Evolutionary conservation across 2,888 invertebrate species (phyloP).

Genomic region (Rhogogaster chlorosoma): DNA sequence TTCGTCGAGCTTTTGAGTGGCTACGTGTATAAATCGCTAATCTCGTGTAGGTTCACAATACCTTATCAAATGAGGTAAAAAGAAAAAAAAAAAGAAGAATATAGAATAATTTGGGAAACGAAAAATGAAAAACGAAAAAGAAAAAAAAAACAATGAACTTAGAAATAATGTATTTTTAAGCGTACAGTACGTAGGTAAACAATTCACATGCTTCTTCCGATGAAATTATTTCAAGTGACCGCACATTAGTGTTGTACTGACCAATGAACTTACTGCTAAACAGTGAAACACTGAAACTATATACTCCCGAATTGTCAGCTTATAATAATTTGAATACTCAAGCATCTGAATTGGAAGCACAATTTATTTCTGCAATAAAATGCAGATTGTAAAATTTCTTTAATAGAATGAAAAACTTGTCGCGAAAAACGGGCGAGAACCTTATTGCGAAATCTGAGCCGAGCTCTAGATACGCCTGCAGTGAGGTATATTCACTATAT

Average conservation of each 20-base stretch:
- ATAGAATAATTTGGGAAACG: neutral
- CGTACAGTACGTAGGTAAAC: neutral
- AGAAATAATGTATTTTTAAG: conserved; percentile 35
- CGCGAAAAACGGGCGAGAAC: neutral
- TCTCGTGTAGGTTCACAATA: conserved; percentile 23
- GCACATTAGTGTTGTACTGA: conserved; percentile 24
- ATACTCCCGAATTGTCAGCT: neutral
- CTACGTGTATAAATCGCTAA: conserved; percentile 19
- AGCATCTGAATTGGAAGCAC: conserved; percentile 10
- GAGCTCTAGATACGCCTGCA: conserved; percentile 5
- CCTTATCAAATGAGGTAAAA: conserved; percentile 32
- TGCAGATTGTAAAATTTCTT: conserved; percentile 1
- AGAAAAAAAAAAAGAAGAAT: neutral
- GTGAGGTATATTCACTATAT: neutral
- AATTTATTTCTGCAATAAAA: conserved; percentile 20
- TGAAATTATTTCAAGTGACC: conserved; percentile 12
- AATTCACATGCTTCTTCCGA: conserved; percentile 42
- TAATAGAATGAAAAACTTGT: neutral
- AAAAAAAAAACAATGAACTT: conserved; percentile 9
- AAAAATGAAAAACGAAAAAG: neutral
- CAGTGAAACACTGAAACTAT: neutral
- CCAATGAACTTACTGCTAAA: neutral
- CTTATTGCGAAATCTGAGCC: neutral
- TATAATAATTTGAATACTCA: conserved; percentile 24
- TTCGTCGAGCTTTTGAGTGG: neutral